These are phyloP conservation scores for Rhinatrema bivittatum DNA, from an alignment of 2,797 vertebrate species.

Conservation along the genomic window DNA sequence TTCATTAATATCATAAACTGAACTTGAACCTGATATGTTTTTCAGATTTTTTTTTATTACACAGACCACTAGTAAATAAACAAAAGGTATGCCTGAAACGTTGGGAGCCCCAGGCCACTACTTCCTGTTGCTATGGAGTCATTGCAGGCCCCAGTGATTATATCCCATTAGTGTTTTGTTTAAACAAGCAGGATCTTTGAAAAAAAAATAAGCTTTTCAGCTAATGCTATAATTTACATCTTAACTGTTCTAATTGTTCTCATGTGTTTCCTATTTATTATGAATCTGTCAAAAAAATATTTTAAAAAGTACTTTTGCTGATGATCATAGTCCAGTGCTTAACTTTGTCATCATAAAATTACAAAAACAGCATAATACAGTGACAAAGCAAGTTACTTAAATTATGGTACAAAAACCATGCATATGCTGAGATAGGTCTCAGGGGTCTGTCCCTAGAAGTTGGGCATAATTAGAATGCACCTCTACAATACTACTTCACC, in stretches of 20 bases:
- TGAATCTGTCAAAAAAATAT: slow-evolving; percentile 13
- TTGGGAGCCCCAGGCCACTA: slow-evolving; percentile 45
- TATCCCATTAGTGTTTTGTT: slow-evolving; percentile 69
- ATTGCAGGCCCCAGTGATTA: slow-evolving; percentile 57
- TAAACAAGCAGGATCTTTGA: slow-evolving; percentile 58
- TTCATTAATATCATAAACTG: slow-evolving; percentile 29
- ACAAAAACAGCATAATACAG: too few species aligned
- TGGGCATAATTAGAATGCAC: too few species aligned
- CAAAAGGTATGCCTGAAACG: slow-evolving; percentile 22
- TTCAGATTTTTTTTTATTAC: slow-evolving; percentile 5
- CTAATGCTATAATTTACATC: slow-evolving; percentile 74
- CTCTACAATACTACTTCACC: too few species aligned
- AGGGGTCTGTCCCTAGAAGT: too few species aligned
- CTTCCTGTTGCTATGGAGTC: slow-evolving; percentile 64
- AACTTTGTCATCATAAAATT: not conserved
- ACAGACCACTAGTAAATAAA: slow-evolving; percentile 26
- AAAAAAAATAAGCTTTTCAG: slow-evolving; percentile 50
- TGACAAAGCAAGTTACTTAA: too few species aligned
- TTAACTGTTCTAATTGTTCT: slow-evolving; percentile 48
- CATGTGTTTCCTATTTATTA: slow-evolving; percentile 34
- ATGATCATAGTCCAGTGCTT: slow-evolving; percentile 6
- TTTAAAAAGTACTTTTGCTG: slow-evolving; percentile 8
- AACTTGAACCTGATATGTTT: slow-evolving; percentile 22
- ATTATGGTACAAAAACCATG: too few species aligned
- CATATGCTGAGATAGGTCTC: too few species aligned